Evolutionary conservation across 2,113 vertebrate genomes (phyloP).

Genomic region (Columba livia): DNA sequence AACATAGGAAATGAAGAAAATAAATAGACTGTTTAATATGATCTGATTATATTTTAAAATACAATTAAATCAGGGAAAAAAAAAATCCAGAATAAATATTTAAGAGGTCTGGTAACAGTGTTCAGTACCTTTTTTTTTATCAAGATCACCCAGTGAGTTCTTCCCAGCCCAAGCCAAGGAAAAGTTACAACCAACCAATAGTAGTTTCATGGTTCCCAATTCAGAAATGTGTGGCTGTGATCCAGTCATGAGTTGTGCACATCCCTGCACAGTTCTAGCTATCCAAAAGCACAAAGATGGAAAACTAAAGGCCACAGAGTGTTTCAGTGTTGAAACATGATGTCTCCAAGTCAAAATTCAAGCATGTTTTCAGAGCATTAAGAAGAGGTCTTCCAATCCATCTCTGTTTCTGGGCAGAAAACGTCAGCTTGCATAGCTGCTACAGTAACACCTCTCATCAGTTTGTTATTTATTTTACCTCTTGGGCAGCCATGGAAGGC

Average conservation of each 20-base stretch:
- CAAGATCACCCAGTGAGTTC: neutral
- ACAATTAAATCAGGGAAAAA: neutral
- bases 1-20: neutral
- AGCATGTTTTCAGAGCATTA: neutral
- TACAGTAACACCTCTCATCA: neutral
- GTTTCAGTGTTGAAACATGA: neutral
- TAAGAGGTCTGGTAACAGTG: neutral
- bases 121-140: rapidly evolving
- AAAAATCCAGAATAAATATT: neutral
- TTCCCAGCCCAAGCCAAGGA: neutral
- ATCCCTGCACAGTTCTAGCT: too few species aligned
- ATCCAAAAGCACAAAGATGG: neutral
- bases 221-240: neutral
- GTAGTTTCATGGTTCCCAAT: neutral
- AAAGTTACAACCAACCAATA: neutral
- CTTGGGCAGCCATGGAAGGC: neutral
- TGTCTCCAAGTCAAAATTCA: neutral
- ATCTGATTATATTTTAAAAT: neutral
- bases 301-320: neutral
- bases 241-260: neutral
- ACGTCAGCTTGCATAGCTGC: neutral
- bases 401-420: neutral
- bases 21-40: conserved; percentile 6
- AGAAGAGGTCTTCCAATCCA: neutral
- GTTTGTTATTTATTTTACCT: neutral